Evolutionary conservation across 2,888 invertebrate species (phyloP).

Genomic region (Eilema griseolum): DNA sequence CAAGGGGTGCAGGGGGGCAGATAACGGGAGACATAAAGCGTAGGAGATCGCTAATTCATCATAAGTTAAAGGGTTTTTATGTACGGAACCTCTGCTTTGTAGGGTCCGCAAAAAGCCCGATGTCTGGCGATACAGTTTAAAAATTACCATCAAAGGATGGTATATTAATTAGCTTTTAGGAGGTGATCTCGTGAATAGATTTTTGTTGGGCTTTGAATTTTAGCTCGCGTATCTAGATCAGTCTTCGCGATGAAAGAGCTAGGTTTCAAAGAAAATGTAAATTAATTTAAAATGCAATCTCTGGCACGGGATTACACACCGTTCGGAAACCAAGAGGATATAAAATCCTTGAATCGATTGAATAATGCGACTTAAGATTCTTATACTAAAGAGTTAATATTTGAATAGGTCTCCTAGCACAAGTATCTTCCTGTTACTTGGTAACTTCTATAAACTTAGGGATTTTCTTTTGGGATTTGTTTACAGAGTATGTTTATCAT

Average conservation of each 20-base stretch:
- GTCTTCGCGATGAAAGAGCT: conserved; percentile 13
- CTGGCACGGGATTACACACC: background rate
- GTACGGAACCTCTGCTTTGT: conserved; percentile 78
- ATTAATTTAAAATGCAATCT: conserved; percentile 1
- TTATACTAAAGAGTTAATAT: background rate
- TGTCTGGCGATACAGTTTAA: conserved; percentile 72
- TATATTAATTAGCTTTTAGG: conserved; percentile 81
- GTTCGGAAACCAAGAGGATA: background rate
- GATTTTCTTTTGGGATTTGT: background rate
- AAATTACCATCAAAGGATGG: conserved; percentile 72
- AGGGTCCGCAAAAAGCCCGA: conserved; percentile 75
- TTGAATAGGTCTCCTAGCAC: too few species aligned
- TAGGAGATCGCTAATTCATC: conserved; percentile 87
- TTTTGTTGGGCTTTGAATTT: conserved; percentile 29
- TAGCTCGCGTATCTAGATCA: conserved; percentile 16
- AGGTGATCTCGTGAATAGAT: conserved; percentile 52
- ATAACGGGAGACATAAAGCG: conserved; percentile 86
- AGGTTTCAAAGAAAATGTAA: conserved; percentile 10
- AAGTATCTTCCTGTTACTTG: too few species aligned
- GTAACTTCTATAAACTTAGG: too few species aligned
- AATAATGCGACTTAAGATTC: background rate
- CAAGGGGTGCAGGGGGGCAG: conserved; percentile 68
- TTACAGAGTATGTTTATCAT: background rate
- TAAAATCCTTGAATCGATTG: background rate
- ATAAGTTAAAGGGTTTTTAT: conserved; percentile 88